A percentile compares a stretch with the other conserved stretches of the same genome.
phyloP scores from a whole-genome alignment of 2,888 invertebrate genomes.

The Dilophus febrilis region DNA sequence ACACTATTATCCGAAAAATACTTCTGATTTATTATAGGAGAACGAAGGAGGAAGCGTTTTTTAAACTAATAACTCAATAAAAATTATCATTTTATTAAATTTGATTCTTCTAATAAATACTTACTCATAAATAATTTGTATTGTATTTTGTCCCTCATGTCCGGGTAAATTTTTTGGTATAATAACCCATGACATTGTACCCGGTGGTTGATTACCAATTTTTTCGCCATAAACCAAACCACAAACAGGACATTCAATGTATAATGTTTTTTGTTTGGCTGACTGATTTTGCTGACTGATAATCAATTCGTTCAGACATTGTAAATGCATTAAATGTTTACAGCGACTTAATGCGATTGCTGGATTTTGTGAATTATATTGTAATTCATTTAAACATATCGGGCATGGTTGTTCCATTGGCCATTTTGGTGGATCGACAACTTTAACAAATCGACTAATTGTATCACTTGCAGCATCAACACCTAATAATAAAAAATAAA shows the following conservation, averaged over 20 bases:
- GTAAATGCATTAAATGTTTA: slow-evolving; percentile 62
- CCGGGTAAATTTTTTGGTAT: slow-evolving; percentile 53
- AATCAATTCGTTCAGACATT: slow-evolving; percentile 60
- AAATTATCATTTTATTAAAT: slow-evolving; percentile 4
- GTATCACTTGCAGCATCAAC: slow-evolving; percentile 33
- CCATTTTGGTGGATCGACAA: slow-evolving; percentile 45
- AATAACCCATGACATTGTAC: slow-evolving; percentile 67
- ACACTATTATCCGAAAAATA: too few relatives aligned
- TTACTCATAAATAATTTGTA: slow-evolving; percentile 70
- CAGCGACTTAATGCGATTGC: slow-evolving; percentile 54
- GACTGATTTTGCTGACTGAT: slow-evolving; percentile 38
- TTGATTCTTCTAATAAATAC: slow-evolving; percentile 16
- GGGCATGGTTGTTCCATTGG: slow-evolving; percentile 58
- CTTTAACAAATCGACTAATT: slow-evolving; percentile 51
- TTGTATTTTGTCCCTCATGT: slow-evolving; percentile 43
- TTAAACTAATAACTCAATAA: slow-evolving; percentile 1
- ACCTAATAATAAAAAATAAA: slow-evolving; percentile 4
- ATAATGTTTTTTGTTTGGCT: slow-evolving; percentile 43
- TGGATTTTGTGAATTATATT: slow-evolving; percentile 31
- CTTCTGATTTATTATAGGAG: too few relatives aligned
- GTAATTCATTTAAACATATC: slow-evolving; percentile 42
- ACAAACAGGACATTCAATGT: slow-evolving; percentile 75
- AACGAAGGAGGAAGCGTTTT: too few relatives aligned
- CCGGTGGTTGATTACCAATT: slow-evolving; percentile 63
- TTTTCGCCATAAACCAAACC: slow-evolving; percentile 70